phyloP scores from a whole-genome alignment of 2,888 invertebrate species.

The Zaprionus bogoriensis region DNA sequence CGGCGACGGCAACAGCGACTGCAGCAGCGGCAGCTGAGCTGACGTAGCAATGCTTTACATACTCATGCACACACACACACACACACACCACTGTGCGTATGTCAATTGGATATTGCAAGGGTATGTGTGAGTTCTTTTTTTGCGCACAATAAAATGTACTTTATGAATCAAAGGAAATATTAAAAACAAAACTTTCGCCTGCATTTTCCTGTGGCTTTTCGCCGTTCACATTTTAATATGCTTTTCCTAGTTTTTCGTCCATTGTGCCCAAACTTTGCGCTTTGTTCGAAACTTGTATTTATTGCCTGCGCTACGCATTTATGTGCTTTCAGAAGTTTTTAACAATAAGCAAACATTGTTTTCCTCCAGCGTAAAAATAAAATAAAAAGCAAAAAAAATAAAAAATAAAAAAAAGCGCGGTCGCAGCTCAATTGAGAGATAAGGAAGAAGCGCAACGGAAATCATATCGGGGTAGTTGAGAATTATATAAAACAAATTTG shows the following conservation, averaged over 20 bases:
- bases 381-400: slow-evolving; percentile 22
- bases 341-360: slow-evolving; percentile 42
- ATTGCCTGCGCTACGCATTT: slow-evolving; percentile 46
- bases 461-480: slow-evolving; percentile 71
- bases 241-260: slow-evolving; percentile 32
- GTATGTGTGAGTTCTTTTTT: slow-evolving; percentile 51
- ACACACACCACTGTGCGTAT: not conserved
- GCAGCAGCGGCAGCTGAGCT: slow-evolving; percentile 23
- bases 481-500: slow-evolving; percentile 71
- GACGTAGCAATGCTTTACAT: slow-evolving; percentile 34
- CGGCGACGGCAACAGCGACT: slow-evolving; percentile 15
- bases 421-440: slow-evolving; percentile 63
- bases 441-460: slow-evolving; percentile 64
- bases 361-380: no score
- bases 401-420: slow-evolving; percentile 18
- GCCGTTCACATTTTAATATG: slow-evolving; percentile 31
- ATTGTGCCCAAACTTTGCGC: slow-evolving; percentile 47
- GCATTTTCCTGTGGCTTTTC: not conserved
- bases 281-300: slow-evolving; percentile 55
- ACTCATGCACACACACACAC: not conserved
- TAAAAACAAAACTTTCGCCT: slow-evolving; percentile 13
- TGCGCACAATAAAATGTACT: slow-evolving; percentile 35
- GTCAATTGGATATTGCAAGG: slow-evolving; percentile 26
- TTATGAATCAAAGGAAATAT: slow-evolving; percentile 24
- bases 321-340: slow-evolving; percentile 44